These are phyloP conservation scores for Strigops habroptila DNA, from an alignment of 2,113 vertebrate species.

Conservation along the genomic window DNA sequence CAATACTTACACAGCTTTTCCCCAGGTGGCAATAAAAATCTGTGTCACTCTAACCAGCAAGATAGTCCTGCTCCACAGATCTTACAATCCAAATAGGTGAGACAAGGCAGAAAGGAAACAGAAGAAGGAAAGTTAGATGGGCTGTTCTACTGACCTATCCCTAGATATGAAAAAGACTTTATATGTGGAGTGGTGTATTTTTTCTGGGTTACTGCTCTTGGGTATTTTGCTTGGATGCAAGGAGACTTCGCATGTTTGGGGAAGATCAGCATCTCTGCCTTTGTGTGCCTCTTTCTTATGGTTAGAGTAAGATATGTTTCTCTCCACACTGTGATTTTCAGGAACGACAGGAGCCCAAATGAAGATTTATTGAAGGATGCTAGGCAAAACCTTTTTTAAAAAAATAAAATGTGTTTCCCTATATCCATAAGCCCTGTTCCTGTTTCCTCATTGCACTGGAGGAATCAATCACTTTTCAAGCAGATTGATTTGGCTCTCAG, in stretches of 20 bases:
- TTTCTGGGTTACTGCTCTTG: not conserved
- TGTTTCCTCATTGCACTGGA: not conserved
- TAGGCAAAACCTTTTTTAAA: not conserved
- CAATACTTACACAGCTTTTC: not conserved
- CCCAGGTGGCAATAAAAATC: not conserved
- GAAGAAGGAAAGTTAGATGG: not conserved
- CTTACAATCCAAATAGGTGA: not conserved
- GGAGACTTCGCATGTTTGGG: not conserved
- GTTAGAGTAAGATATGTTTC: not conserved
- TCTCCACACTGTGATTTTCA: not conserved
- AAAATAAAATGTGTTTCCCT: not conserved
- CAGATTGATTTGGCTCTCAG: slow-evolving; percentile 15
- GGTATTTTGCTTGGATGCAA: not conserved
- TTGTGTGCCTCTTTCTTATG: not conserved
- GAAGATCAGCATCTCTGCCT: not conserved
- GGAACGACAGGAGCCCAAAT: not conserved
- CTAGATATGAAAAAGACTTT: not conserved
- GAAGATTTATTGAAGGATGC: not conserved
- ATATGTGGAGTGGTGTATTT: not conserved
- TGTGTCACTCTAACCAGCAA: not conserved
- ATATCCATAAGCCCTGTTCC: not conserved
- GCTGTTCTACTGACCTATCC: not conserved
- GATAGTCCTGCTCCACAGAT: not conserved
- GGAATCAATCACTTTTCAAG: slow-evolving; percentile 6
- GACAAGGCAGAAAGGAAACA: not conserved